phyloP scores from a whole-genome alignment of 1,140 invertebrate species.

The Lutraria rhynchaena region DNA sequence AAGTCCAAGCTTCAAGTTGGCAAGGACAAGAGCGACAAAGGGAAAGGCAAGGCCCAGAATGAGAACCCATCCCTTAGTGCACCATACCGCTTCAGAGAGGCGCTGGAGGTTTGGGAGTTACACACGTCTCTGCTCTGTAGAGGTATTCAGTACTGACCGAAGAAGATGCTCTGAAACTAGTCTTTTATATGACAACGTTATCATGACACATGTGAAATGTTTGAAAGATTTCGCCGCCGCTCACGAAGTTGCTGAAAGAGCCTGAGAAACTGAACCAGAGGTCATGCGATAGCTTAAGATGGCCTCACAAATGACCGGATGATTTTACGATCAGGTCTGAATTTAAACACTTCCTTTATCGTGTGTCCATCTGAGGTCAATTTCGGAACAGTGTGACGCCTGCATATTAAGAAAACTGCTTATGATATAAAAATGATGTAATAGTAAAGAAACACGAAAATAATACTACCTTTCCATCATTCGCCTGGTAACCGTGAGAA shows the following conservation, averaged over 20 bases:
- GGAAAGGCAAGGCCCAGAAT: too few relatives aligned
- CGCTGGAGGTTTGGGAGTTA: conserved; percentile 20
- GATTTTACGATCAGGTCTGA: conserved; percentile 34
- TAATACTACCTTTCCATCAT: too few relatives aligned
- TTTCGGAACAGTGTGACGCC: conserved; percentile 33
- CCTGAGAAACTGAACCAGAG: conserved; percentile 16
- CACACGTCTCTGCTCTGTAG: conserved; percentile 28
- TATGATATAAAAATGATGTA: too few relatives aligned
- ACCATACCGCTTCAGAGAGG: too few relatives aligned
- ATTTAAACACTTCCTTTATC: conserved; percentile 39
- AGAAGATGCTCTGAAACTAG: conserved; percentile 1
- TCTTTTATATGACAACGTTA: conserved; percentile 12
- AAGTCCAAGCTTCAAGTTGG: too few relatives aligned
- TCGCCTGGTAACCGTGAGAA: too few relatives aligned
- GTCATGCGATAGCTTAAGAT: conserved; percentile 25
- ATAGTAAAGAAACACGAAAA: too few relatives aligned
- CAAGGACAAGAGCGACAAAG: too few relatives aligned
- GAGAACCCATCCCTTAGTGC: too few relatives aligned
- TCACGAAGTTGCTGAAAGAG: conserved; percentile 42
- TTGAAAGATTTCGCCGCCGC: conserved; percentile 32
- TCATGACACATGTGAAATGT: neutral
- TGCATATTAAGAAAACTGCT: too few relatives aligned
- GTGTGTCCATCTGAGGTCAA: conserved; percentile 35
- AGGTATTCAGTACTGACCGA: conserved; percentile 22
- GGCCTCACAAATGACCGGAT: conserved; percentile 29